Evolutionary conservation across 1,140 invertebrate species (phyloP).

Genomic region (Trichonephila inaurata): DNA sequence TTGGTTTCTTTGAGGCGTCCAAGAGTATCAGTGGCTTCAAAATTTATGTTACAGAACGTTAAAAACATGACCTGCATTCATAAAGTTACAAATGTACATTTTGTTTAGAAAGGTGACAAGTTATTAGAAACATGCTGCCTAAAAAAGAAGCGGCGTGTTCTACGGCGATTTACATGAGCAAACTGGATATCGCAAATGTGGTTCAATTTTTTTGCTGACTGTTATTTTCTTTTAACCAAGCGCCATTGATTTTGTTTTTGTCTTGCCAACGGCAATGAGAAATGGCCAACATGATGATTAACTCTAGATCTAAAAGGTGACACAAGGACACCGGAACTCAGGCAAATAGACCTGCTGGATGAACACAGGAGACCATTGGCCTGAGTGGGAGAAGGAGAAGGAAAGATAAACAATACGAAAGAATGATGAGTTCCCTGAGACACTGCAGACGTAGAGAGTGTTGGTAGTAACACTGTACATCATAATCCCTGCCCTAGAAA

Average conservation of each 20-base stretch:
- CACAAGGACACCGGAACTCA: conserved; percentile 57
- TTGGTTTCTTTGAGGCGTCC: conserved; percentile 54
- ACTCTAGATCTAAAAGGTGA: conserved; percentile 73
- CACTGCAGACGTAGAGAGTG: conserved; percentile 76
- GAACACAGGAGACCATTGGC: conserved; percentile 62
- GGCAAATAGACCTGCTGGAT: conserved; percentile 63
- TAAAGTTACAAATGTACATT: conserved; percentile 75
- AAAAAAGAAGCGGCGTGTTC: conserved; percentile 73
- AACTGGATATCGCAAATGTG: conserved; percentile 56
- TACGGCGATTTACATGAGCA: conserved; percentile 76
- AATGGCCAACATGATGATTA: conserved; percentile 75
- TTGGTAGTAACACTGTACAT: conserved; percentile 76
- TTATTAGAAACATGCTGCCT: conserved; percentile 66
- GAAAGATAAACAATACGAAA: conserved; percentile 67
- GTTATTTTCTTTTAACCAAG: conserved; percentile 56
- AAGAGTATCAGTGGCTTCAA: conserved; percentile 57
- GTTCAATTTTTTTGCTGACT: conserved; percentile 29
- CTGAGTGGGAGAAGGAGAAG: conserved; percentile 57
- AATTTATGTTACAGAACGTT: conserved; percentile 69
- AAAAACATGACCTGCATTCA: conserved; percentile 63
- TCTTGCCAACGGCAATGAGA: conserved; percentile 62
- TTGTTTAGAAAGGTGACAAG: conserved; percentile 70
- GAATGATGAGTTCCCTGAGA: conserved; percentile 76
- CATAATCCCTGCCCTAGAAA: conserved; percentile 76
- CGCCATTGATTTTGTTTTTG: conserved; percentile 62